Conservation (phyloP, 1,140 invertebrate species). For the Polypedilum pembai region DNA sequence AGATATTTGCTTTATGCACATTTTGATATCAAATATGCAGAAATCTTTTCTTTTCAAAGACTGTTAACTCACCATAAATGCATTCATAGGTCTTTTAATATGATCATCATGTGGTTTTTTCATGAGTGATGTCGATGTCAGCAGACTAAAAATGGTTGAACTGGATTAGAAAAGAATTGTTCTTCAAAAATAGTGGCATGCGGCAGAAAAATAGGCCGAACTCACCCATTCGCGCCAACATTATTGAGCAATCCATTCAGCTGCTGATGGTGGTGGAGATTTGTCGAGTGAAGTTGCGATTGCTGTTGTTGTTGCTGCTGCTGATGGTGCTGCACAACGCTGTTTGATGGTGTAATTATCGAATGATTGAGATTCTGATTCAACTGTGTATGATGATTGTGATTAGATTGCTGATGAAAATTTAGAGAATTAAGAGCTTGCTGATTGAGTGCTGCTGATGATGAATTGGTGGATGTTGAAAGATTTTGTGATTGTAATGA, state of each 20-base stretch:
- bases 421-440: conserved; percentile 28
- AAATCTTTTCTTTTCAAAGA: too few relatives aligned
- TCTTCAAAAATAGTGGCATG: not conserved
- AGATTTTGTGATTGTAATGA: conserved; percentile 25
- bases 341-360: not conserved
- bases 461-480: conserved; percentile 32
- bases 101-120: conserved; percentile 48
- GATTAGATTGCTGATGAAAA: conserved; percentile 35
- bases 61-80: conserved; percentile 68
- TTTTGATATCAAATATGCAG: too few relatives aligned
- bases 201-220: not conserved
- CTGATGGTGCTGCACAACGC: conserved; percentile 25
- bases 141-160: conserved; percentile 27
- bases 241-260: conserved; percentile 26
- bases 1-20: too few relatives aligned
- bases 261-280: conserved; percentile 36
- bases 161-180: conserved; percentile 22
- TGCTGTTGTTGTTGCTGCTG: conserved; percentile 30
- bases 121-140: conserved; percentile 31
- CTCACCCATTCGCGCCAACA: conserved; percentile 23
- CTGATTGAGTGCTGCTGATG: conserved; percentile 29
- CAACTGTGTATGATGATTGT: conserved; percentile 7
- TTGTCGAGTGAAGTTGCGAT: conserved; percentile 32
- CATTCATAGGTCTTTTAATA: conserved; percentile 69
- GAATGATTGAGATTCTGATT: conserved; percentile 21